phyloP scores from a whole-genome alignment of 2,888 invertebrate genomes.

The Leptinotarsa peninsularis region DNA sequence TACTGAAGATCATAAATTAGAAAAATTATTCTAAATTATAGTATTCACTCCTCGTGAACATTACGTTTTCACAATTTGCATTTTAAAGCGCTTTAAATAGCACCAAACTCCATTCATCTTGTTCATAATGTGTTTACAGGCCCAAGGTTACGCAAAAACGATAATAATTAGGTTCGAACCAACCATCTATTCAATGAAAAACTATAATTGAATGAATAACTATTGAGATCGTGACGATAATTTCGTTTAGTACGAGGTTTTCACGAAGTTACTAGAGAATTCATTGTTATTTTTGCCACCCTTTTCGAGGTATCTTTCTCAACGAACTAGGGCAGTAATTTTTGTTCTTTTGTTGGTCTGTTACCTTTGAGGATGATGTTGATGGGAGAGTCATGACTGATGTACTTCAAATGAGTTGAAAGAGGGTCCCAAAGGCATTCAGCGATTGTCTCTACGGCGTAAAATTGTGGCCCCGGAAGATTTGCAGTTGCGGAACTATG shows the following conservation, averaged over 20 bases:
- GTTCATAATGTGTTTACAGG: background rate
- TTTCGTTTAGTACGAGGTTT: background rate
- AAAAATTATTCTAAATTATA: background rate
- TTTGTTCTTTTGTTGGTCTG: no score
- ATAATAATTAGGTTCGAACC: background rate
- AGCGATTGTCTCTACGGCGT: no score
- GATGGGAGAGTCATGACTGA: no score
- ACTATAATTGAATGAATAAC: background rate
- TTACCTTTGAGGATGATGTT: no score
- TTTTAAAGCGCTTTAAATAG: background rate
- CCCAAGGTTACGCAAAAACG: background rate
- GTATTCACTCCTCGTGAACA: background rate
- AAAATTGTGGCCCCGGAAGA: no score
- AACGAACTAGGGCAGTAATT: no score
- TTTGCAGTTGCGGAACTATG: no score
- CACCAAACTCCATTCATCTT: conserved; percentile 9
- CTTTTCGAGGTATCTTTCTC: no score
- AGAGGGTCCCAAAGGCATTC: no score
- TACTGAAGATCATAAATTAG: background rate
- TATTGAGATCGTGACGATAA: background rate
- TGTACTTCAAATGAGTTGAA: no score
- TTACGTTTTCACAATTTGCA: conserved; percentile 2
- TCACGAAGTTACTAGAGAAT: background rate
- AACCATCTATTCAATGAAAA: background rate
- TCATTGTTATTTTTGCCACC: no score